Conservation (phyloP, 2,888 invertebrate genomes). For the Teleogryllus oceanicus region DNA sequence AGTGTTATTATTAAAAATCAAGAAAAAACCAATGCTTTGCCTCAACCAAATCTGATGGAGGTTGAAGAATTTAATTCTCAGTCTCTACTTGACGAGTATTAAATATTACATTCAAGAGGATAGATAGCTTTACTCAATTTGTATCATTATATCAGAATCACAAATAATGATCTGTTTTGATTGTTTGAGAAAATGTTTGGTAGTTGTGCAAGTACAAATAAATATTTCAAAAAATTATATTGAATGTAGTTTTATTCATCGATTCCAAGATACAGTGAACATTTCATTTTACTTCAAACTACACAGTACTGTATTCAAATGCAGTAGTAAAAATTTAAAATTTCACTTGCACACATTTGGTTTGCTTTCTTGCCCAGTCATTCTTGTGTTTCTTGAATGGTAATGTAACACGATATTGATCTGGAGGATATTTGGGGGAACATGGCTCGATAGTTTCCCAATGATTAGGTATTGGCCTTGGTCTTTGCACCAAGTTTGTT, state of each 20-base stretch:
- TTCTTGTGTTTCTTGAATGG: not conserved
- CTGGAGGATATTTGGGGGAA: not conserved
- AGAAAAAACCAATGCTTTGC: not conserved
- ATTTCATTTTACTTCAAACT: no score
- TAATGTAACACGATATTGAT: not conserved
- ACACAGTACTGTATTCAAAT: no score
- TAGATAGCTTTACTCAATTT: no score
- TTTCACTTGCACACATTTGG: constrained; percentile 8
- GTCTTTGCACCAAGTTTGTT: not conserved
- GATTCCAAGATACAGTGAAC: no score
- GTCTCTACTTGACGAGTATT: not conserved
- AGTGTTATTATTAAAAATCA: not conserved
- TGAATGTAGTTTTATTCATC: no score
- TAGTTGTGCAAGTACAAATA: no score
- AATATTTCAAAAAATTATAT: no score
- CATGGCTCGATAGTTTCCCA: not conserved
- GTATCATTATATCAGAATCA: no score
- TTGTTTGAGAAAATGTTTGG: no score
- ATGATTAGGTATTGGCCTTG: not conserved
- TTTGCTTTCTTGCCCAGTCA: not conserved
- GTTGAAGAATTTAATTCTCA: not conserved
- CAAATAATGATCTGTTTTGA: no score
- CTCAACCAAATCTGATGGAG: not conserved
- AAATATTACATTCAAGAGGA: no score
- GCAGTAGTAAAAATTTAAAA: no score